Conservation (phyloP, 2,113 vertebrate species). For the Sporophila hypoxantha region DNA sequence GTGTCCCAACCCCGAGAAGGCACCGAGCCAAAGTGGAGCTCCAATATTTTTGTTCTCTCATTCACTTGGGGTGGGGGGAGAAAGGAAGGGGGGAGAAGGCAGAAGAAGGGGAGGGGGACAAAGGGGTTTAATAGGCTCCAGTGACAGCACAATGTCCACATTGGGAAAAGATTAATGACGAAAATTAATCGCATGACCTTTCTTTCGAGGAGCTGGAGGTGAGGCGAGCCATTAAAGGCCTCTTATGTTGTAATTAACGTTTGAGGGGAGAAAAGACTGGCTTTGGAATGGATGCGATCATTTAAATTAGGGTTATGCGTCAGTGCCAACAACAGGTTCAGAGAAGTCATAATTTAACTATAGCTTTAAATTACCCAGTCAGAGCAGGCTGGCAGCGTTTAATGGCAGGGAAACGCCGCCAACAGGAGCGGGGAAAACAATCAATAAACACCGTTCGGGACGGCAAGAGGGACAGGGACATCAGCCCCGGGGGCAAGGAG, state of each 20-base stretch:
- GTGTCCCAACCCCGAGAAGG: neutral
- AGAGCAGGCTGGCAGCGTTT: conserved; percentile 70
- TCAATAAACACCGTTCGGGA: conserved; percentile 72
- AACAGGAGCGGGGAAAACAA: conserved; percentile 69
- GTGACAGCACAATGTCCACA: conserved; percentile 88
- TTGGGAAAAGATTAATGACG: conserved; percentile 89
- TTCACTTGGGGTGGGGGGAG: conserved; percentile 47
- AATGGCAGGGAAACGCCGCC: conserved; percentile 66
- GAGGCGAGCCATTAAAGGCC: conserved; percentile 92
- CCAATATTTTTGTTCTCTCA: conserved; percentile 72
- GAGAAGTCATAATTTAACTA: conserved; percentile 92
- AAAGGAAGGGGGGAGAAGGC: neutral
- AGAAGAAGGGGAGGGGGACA: conserved; percentile 47
- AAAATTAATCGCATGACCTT: conserved; percentile 93
- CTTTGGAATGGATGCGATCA: conserved; percentile 88
- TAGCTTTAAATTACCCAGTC: conserved; percentile 84
- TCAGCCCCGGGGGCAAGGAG: neutral
- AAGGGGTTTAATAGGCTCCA: conserved; percentile 68
- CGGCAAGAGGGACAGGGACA: neutral
- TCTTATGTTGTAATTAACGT: conserved; percentile 96
- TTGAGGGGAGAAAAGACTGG: conserved; percentile 83
- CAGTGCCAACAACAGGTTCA: conserved; percentile 86
- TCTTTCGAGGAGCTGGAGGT: conserved; percentile 91
- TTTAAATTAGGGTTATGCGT: conserved; percentile 93
- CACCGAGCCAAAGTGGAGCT: conserved; percentile 64